Conservation (phyloP, 2,113 vertebrate species). For the Butorides virescens region DNA sequence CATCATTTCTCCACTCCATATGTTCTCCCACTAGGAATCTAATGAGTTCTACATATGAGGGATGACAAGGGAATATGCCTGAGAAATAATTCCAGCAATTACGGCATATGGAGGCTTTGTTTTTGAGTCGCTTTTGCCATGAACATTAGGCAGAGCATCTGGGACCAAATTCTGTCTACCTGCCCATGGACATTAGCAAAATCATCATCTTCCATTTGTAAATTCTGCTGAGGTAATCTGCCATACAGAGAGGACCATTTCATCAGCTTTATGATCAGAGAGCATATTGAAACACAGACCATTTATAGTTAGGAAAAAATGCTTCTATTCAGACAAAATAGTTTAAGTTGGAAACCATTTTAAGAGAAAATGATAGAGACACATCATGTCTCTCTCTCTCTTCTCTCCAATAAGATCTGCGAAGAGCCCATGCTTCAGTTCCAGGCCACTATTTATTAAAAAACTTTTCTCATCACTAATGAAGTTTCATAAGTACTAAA, state of each 20-base stretch:
- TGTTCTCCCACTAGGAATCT: conserved; percentile 75
- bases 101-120: conserved; percentile 63
- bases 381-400: not conserved
- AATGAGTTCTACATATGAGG: conserved; percentile 72
- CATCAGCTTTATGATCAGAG: conserved; percentile 42
- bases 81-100: conserved; percentile 68
- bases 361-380: not conserved
- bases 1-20: conserved; percentile 67
- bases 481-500: not conserved
- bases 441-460: not conserved
- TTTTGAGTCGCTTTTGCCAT: conserved; percentile 61
- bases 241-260: conserved; percentile 22
- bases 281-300: conserved; percentile 33
- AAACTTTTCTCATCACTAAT: not conserved
- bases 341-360: not conserved
- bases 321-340: not conserved
- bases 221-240: conserved; percentile 37
- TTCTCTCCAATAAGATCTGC: not conserved
- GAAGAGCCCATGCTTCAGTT: not conserved
- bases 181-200: conserved; percentile 48
- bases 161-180: conserved; percentile 57
- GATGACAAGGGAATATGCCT: conserved; percentile 68
- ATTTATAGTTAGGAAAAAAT: conserved; percentile 13
- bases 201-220: conserved; percentile 34
- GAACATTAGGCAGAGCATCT: conserved; percentile 52